Percentiles rank a stretch among this genome's conserved stretches.
These are phyloP conservation scores for Trinorchestia longiramus DNA, from an alignment of 1,140 invertebrate genomes.

Conservation along the genomic window DNA sequence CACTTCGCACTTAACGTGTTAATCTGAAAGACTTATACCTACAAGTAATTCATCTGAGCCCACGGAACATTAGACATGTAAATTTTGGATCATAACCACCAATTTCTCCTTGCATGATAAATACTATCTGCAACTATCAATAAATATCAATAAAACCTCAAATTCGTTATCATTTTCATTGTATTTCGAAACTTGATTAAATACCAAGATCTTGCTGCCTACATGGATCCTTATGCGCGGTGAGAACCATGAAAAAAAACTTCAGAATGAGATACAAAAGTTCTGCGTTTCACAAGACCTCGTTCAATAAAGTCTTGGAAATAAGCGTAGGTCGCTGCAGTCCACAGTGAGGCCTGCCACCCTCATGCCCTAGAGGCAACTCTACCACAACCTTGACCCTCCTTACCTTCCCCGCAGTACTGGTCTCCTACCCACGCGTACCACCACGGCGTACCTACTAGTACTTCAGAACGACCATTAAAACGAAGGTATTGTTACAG, in stretches of 20 bases:
- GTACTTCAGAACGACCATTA: neutral
- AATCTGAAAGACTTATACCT: too few relatives aligned
- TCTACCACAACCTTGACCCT: neutral
- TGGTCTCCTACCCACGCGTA: neutral
- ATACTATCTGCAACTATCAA: too few relatives aligned
- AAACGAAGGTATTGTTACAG: neutral
- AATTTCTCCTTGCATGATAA: too few relatives aligned
- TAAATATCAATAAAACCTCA: too few relatives aligned
- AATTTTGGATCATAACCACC: too few relatives aligned
- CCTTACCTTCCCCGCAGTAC: neutral
- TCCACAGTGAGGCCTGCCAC: neutral
- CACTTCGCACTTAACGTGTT: too few relatives aligned
- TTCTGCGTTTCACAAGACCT: neutral
- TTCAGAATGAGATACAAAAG: neutral
- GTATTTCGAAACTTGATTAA: too few relatives aligned
- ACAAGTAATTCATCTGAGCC: too few relatives aligned
- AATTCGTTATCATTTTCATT: too few relatives aligned
- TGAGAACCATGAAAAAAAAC: neutral
- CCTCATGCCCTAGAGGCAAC: neutral
- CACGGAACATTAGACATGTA: too few relatives aligned
- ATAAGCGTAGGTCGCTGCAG: neutral
- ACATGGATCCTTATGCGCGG: too few relatives aligned
- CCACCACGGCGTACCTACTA: neutral
- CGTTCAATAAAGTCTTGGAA: neutral
- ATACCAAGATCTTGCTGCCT: too few relatives aligned